Conservation (phyloP, 2,797 vertebrate genomes). For the Anguilla marmorata region DNA sequence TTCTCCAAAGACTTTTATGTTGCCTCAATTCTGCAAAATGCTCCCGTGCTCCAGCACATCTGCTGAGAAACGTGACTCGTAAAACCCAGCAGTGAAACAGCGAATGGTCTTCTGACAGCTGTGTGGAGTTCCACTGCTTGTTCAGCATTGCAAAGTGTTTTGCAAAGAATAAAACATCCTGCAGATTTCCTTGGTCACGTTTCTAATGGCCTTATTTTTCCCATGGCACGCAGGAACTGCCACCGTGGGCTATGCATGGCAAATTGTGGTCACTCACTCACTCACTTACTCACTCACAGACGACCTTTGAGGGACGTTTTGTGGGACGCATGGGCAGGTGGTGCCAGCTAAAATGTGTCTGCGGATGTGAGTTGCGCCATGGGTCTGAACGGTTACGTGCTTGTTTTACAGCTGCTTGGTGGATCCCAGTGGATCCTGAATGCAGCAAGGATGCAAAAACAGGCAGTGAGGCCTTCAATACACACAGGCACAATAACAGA, state of each 20-base stretch:
- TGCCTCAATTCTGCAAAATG: background rate
- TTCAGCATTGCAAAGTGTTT: background rate
- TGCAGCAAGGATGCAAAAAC: background rate
- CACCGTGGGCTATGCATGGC: too few relatives aligned
- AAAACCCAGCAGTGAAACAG: background rate
- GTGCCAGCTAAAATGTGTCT: too few relatives aligned
- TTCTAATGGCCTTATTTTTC: background rate
- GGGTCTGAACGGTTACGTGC: too few relatives aligned
- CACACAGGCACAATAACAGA: slow-evolving; percentile 9
- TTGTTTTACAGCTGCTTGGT: background rate
- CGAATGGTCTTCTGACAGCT: background rate
- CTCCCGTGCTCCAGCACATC: background rate
- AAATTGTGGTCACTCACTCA: too few relatives aligned
- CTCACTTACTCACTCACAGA: too few relatives aligned
- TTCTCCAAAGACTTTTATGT: background rate
- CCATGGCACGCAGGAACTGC: too few relatives aligned
- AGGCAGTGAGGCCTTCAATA: background rate
- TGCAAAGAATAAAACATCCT: background rate
- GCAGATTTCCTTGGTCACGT: slow-evolving; percentile 4
- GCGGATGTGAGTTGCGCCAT: too few relatives aligned
- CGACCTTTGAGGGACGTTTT: too few relatives aligned
- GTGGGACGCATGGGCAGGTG: too few relatives aligned
- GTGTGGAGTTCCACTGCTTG: background rate
- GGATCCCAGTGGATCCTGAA: background rate
- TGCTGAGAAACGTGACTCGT: slow-evolving; percentile 1